Evolutionary conservation across 2,797 vertebrate species (phyloP).

Genomic region (Darevskia nairensis): DNA sequence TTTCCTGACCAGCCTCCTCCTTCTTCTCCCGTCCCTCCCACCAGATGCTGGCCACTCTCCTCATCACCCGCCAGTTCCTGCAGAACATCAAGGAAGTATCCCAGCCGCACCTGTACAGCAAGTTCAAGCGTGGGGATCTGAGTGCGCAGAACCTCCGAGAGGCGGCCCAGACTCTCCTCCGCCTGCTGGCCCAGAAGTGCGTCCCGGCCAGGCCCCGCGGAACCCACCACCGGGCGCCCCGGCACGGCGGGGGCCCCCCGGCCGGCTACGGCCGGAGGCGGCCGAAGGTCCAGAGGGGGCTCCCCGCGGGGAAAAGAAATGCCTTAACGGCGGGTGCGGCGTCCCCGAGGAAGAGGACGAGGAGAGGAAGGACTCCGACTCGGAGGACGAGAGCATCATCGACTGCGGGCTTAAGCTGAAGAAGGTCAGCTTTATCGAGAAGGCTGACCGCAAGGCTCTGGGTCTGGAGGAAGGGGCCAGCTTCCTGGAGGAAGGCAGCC

Average conservation of each 20-base stretch:
- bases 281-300: constrained; percentile 66
- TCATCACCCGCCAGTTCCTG: constrained; percentile 96
- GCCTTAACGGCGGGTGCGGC: constrained; percentile 93
- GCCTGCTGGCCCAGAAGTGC: constrained; percentile 78
- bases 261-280: constrained; percentile 66
- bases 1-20: no score
- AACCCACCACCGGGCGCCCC: no score
- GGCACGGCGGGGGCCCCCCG: constrained; percentile 47
- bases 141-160: constrained; percentile 83
- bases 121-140: constrained; percentile 89
- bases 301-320: constrained; percentile 83
- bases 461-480: constrained; percentile 76
- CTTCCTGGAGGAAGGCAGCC: constrained; percentile 93
- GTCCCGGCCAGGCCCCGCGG: constrained; percentile 69
- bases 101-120: constrained; percentile 93
- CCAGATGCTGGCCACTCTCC: constrained; percentile 96
- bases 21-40: background rate
- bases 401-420: constrained; percentile 93
- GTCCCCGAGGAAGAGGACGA: constrained; percentile 88
- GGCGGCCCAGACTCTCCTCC: constrained; percentile 78
- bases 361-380: constrained; percentile 82
- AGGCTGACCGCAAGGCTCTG: constrained; percentile 81
- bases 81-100: constrained; percentile 95
- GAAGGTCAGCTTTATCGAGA: constrained; percentile 96
- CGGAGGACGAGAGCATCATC: constrained; percentile 87